Conservation (phyloP, 2,888 invertebrate species). For the Zygogramma bicolorata region DNA sequence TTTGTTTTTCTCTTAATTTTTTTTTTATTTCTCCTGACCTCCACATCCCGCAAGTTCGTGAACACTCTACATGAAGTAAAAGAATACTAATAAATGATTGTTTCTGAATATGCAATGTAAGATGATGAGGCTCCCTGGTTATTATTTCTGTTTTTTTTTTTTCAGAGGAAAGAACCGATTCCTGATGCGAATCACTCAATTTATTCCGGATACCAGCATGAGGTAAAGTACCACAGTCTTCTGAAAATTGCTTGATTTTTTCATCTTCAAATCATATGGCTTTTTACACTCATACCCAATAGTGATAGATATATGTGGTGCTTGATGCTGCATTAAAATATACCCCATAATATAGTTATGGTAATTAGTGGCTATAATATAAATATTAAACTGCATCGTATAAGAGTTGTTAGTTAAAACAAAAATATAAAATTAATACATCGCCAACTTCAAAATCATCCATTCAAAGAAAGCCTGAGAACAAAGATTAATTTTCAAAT, state of each 20-base stretch:
- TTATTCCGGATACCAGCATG: slow-evolving; percentile 57
- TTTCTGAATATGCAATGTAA: no score
- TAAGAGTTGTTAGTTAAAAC: neutral
- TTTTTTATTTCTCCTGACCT: no score
- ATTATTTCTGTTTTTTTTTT: slow-evolving; percentile 21
- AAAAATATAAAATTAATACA: no score
- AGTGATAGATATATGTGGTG: slow-evolving; percentile 67
- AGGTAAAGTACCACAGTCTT: slow-evolving; percentile 54
- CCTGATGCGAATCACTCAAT: slow-evolving; percentile 65
- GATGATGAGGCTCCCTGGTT: no score
- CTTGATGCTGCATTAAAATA: slow-evolving; percentile 57
- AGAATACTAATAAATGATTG: no score
- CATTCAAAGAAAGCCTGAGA: no score
- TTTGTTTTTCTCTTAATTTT: no score
- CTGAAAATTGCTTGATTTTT: neutral
- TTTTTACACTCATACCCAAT: slow-evolving; percentile 5
- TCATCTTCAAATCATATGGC: neutral
- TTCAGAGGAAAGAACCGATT: slow-evolving; percentile 66
- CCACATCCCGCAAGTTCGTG: no score
- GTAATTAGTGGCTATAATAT: neutral
- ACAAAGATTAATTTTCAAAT: no score
- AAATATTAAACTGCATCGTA: neutral
- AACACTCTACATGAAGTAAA: no score
- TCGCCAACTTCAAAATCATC: no score
- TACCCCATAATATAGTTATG: neutral